phyloP scores from a whole-genome alignment of 2,888 invertebrate genomes.

The Seira musarum region DNA sequence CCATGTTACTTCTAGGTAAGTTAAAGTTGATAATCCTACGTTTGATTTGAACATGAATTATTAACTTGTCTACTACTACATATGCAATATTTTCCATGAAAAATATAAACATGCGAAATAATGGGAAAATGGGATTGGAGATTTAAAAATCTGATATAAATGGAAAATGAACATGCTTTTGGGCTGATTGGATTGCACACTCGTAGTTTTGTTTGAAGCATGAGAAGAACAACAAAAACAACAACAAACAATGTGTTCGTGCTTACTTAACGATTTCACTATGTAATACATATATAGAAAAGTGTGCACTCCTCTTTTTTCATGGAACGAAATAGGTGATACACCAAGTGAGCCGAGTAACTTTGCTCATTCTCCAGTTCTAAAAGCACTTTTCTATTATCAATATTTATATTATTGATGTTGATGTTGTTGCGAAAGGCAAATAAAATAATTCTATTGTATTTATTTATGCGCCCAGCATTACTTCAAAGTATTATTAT shows the following conservation, averaged over 20 bases:
- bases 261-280: constrained; percentile 15
- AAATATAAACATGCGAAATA: background rate
- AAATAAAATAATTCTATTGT: constrained; percentile 16
- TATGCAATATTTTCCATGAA: background rate
- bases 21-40: no score
- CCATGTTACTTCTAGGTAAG: no score
- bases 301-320: background rate
- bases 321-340: no score
- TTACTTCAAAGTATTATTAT: constrained; percentile 4
- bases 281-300: background rate
- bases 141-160: background rate
- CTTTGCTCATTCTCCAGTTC: background rate
- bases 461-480: background rate
- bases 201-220: background rate
- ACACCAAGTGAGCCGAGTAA: background rate
- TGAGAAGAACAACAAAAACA: background rate
- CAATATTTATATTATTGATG: constrained; percentile 18
- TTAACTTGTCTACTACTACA: background rate
- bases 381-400: constrained; percentile 18
- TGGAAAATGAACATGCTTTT: constrained; percentile 16
- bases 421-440: background rate
- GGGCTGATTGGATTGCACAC: constrained; percentile 4
- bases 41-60: constrained; percentile 1
- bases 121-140: background rate
- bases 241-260: constrained; percentile 9